These are phyloP conservation scores for Helicorthomorpha holstii DNA, from an alignment of 1,140 invertebrate genomes.

Conservation along the genomic window DNA sequence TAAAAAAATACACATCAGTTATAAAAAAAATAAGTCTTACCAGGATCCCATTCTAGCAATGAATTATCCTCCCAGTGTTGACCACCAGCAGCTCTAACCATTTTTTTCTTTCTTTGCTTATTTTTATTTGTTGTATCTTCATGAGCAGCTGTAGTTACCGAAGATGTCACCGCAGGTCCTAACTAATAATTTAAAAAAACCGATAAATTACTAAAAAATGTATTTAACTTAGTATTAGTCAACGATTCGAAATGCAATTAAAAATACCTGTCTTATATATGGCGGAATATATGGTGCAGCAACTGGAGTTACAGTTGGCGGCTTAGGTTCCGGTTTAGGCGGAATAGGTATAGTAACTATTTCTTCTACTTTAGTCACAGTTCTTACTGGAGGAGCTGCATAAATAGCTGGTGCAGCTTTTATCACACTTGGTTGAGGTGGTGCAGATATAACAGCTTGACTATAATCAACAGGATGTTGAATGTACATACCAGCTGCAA, in stretches of 20 bases:
- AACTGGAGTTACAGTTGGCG: neutral
- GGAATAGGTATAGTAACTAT: neutral
- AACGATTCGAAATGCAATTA: constrained; percentile 5
- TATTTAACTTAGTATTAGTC: neutral
- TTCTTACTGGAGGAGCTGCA: constrained; percentile 2
- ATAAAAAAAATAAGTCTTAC: constrained; percentile 26
- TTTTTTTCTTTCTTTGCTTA: constrained; percentile 47
- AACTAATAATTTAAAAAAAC: constrained; percentile 20
- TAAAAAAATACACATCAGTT: constrained; percentile 10
- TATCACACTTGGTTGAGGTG: neutral
- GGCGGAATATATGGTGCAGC: neutral
- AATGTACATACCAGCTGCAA: neutral
- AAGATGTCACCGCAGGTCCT: constrained; percentile 32
- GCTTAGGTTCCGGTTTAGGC: neutral
- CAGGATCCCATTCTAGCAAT: constrained; percentile 76
- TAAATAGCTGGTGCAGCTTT: constrained; percentile 1
- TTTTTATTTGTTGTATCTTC: constrained; percentile 19
- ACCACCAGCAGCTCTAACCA: constrained; percentile 77
- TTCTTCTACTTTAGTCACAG: constrained; percentile 3
- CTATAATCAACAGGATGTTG: neutral
- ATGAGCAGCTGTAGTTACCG: constrained; percentile 15
- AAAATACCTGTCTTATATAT: neutral
- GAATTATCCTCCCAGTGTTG: constrained; percentile 86
- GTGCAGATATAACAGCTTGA: neutral
- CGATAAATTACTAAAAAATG: constrained; percentile 2